A percentile compares a stretch with the other conserved stretches of the same genome.
Evolutionary conservation across 2,888 invertebrate species (phyloP).

Genomic region (Syritta pipiens): DNA sequence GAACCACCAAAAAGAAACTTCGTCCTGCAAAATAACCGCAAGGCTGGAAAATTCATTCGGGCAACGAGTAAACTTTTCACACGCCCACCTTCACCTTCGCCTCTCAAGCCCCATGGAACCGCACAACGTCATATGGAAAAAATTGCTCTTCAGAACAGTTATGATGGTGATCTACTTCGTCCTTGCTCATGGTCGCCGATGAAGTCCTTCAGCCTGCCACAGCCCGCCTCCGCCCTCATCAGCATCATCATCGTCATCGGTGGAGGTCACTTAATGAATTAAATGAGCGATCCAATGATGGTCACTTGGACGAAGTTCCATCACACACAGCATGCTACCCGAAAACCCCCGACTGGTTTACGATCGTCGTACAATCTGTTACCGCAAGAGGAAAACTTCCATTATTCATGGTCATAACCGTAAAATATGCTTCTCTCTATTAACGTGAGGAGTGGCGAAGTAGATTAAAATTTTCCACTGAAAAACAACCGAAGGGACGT

Average conservation of each 20-base stretch:
- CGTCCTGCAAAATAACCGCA: constrained; percentile 61
- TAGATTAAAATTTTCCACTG: neutral
- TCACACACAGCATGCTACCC: constrained; percentile 33
- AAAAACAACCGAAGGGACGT: no score
- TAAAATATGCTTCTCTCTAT: constrained; percentile 44
- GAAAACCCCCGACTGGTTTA: constrained; percentile 13
- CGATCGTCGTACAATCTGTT: constrained; percentile 53
- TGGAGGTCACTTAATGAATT: constrained; percentile 62
- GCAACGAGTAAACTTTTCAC: constrained; percentile 60
- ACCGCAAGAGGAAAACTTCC: constrained; percentile 48
- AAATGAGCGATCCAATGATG: constrained; percentile 54
- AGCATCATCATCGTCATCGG: neutral
- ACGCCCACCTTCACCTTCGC: constrained; percentile 4
- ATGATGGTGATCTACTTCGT: constrained; percentile 59
- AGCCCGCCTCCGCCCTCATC: constrained; percentile 8
- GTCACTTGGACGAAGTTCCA: constrained; percentile 28
- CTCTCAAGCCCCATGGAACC: constrained; percentile 25
- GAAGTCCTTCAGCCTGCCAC: neutral
- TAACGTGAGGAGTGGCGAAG: constrained; percentile 15
- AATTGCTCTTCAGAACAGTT: constrained; percentile 63
- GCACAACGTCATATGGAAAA: constrained; percentile 64
- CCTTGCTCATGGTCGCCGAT: constrained; percentile 35
- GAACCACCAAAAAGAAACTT: constrained; percentile 53
- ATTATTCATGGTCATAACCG: constrained; percentile 39
- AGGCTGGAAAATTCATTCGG: constrained; percentile 53